These are phyloP conservation scores for Aurelia coerulea DNA, from an alignment of 30 jellyfish, hydroid and myxozoan species.

Conservation along the genomic window DNA sequence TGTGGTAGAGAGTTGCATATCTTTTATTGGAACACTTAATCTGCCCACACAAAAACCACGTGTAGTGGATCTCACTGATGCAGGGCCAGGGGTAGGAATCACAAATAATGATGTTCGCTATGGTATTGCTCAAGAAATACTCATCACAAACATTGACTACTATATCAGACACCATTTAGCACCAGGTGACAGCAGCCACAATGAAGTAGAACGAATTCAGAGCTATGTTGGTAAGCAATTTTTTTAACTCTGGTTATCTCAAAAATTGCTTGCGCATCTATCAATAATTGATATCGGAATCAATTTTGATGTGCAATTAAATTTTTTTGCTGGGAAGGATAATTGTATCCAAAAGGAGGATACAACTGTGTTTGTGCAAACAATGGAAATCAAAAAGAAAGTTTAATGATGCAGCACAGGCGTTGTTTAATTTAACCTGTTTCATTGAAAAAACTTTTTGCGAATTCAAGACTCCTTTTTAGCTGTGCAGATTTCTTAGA, in stretches of 20 bases:
- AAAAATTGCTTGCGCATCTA: slow-evolving; percentile 1
- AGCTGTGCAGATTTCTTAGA: neutral
- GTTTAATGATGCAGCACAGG: slow-evolving; percentile 8
- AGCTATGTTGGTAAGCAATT: slow-evolving; percentile 56
- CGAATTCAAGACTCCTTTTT: neutral
- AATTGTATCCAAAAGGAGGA: neutral
- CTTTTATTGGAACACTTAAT: neutral
- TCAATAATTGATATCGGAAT: slow-evolving; percentile 10
- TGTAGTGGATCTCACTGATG: slow-evolving; percentile 67
- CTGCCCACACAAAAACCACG: slow-evolving; percentile 53
- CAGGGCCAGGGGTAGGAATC: slow-evolving; percentile 72
- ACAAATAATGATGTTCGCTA: slow-evolving; percentile 58
- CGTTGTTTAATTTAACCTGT: neutral
- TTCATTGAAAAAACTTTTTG: neutral
- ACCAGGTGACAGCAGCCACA: slow-evolving; percentile 77
- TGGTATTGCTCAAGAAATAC: slow-evolving; percentile 55
- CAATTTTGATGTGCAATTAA: neutral
- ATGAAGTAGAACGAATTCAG: slow-evolving; percentile 67
- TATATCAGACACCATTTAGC: slow-evolving; percentile 67
- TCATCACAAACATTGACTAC: slow-evolving; percentile 15
- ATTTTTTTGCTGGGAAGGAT: slow-evolving; percentile 7
- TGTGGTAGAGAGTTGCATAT: slow-evolving; percentile 9
- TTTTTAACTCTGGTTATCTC: neutral
- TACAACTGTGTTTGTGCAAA: neutral
- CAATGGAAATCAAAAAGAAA: neutral